These are phyloP conservation scores for Callaeas wilsoni DNA, from an alignment of 2,113 vertebrate species.

Conservation along the genomic window DNA sequence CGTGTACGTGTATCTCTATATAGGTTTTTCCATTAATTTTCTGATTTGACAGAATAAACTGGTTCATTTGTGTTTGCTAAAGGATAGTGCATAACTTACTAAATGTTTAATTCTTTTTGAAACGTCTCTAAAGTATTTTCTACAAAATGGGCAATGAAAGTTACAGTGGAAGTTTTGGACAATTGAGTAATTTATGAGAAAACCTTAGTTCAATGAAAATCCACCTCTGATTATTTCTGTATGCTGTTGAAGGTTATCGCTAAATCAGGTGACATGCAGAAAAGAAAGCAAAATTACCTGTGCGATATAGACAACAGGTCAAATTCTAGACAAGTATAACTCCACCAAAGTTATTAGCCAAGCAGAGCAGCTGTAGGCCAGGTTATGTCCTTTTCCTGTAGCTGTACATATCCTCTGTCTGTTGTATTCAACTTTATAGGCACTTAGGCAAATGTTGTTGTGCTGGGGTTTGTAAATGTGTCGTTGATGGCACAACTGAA, in stretches of 20 bases:
- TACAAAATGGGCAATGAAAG: not conserved
- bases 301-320: not conserved
- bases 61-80: not conserved
- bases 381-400: not conserved
- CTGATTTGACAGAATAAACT: not conserved
- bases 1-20: rapidly evolving
- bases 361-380: not conserved
- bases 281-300: not conserved
- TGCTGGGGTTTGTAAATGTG: not conserved
- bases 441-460: not conserved
- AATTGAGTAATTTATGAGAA: not conserved
- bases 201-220: not conserved
- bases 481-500: not conserved
- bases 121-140: not conserved
- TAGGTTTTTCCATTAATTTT: not conserved
- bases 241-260: not conserved
- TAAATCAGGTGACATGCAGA: not conserved
- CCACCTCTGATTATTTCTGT: not conserved
- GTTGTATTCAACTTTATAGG: not conserved
- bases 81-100: not conserved
- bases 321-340: not conserved
- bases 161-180: not conserved
- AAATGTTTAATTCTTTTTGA: not conserved
- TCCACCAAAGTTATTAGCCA: not conserved
- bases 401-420: not conserved